phyloP scores from a whole-genome alignment of 2,797 vertebrate genomes.

The Lepus oiostolus region DNA sequence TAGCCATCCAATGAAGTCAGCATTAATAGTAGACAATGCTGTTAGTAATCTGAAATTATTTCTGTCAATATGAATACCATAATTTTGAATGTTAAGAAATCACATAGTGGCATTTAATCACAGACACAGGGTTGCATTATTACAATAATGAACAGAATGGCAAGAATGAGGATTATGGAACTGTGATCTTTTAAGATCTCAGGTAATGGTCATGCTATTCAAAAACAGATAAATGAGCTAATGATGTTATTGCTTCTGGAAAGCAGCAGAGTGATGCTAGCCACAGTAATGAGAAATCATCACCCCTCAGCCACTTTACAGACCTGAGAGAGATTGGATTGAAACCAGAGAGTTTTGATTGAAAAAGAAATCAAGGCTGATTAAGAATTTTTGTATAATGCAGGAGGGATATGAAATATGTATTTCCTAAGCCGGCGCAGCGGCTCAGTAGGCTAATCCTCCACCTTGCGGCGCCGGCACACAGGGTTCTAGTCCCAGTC shows the following conservation, averaged over 20 bases:
- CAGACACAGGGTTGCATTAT: not conserved
- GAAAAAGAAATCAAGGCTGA: not conserved
- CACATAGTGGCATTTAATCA: not conserved
- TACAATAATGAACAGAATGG: not conserved
- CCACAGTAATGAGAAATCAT: not conserved
- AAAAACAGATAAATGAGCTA: not conserved
- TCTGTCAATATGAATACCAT: not conserved
- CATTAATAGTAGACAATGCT: not conserved
- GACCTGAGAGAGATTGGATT: not conserved
- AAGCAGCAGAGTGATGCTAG: not conserved
- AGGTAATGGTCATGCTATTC: not conserved
- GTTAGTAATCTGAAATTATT: not conserved
- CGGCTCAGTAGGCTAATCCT: no score
- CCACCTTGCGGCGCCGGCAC: no score
- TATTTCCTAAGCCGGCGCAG: not conserved
- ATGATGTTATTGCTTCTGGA: not conserved
- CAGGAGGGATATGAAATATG: not conserved
- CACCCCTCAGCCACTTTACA: not conserved
- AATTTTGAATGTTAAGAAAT: slow-evolving; percentile 13
- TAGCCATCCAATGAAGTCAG: not conserved
- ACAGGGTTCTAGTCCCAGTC: no score
- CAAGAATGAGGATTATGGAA: not conserved
- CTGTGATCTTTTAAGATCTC: not conserved
- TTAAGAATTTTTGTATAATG: not conserved
- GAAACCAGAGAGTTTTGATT: not conserved